Conservation (phyloP, 2,888 invertebrate genomes). For the Hypolimnas misippus region DNA sequence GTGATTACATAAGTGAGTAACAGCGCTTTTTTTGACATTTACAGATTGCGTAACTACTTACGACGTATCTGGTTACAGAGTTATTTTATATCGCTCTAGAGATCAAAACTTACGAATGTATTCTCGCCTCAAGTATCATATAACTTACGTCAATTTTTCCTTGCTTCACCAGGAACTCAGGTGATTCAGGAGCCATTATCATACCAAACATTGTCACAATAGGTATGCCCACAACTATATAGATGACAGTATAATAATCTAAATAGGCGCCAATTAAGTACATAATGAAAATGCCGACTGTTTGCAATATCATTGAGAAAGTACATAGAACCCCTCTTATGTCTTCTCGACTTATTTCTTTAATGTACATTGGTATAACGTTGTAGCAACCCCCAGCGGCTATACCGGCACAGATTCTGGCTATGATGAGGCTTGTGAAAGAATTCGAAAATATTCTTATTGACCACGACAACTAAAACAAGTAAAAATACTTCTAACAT, state of each 20-base stretch:
- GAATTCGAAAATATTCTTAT: conserved; percentile 57
- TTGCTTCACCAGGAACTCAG: conserved; percentile 60
- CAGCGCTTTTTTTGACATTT: no score
- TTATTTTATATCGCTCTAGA: no score
- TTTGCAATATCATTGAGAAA: conserved; percentile 51
- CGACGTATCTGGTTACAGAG: no score
- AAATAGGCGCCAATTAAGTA: conserved; percentile 59
- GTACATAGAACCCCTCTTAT: conserved; percentile 59
- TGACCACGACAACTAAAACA: conserved; percentile 63
- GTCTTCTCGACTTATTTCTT: conserved; percentile 61
- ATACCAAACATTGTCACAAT: conserved; percentile 51
- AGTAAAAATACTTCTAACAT: no score
- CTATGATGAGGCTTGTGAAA: conserved; percentile 51
- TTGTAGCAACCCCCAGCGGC: conserved; percentile 57
- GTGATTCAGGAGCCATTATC: conserved; percentile 64
- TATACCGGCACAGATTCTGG: conserved; percentile 55
- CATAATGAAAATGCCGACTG: conserved; percentile 57
- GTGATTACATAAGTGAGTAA: no score
- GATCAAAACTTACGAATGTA: no score
- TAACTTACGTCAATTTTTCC: conserved; percentile 60
- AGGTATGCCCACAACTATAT: conserved; percentile 50
- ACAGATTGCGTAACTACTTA: no score
- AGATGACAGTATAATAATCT: conserved; percentile 57
- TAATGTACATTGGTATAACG: conserved; percentile 59
- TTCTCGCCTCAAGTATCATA: no score